Base-by-base conservation (phyloP, 92 coral and sea anemone species). In the Parazoanthus swiftii region DNA sequence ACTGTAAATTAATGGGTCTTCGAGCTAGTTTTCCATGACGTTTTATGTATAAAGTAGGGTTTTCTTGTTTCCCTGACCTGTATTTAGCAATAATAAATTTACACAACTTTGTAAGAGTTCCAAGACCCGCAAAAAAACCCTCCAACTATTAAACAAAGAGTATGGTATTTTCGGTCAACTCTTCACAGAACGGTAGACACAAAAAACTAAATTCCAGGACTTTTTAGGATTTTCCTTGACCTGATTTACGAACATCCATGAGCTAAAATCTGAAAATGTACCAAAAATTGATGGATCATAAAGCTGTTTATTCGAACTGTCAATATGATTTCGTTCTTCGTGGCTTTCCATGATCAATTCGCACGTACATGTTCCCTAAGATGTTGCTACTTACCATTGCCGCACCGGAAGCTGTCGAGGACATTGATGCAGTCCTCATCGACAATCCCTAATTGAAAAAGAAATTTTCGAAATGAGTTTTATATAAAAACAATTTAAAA, bases 391-490 rank as follows among this genome's bases (percentile, higher is more conserved):
- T 66, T 70, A 82, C 86, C 73, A 71, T 71, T 66, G 74, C 25
- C 48, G 65, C 75, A 20, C 86, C 67, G 58, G 86, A 82, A 20
- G 76, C 42, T 35, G 86, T 82, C 11, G 86, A 82, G 4, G 86
- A 82, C 38, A 82, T 48, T 4, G 86, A 82, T 11, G 76, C 74
- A 21, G 36, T 82, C 58, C 86, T 68, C 3, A 21, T 20, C 9
- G 86, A 23, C 76, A 81, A 38, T 39, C 86, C 75, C 86, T 82
- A 26, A 8, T 6, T 16, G 38, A 29, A 67, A 13, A 82, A 6
- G 42, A 46, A 29, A 33, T 50, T n/a, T 6, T 7, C 1, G 8
- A 50, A n/a, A 44, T 25, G 18, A 26, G 63, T 54, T 79, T 48
- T 44, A 76, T 29, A 29, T 29, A 29, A 29, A 29, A 29, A 0